Evolutionary conservation across 2,113 vertebrate genomes (phyloP).

Genomic region (Catharus fuscescens): DNA sequence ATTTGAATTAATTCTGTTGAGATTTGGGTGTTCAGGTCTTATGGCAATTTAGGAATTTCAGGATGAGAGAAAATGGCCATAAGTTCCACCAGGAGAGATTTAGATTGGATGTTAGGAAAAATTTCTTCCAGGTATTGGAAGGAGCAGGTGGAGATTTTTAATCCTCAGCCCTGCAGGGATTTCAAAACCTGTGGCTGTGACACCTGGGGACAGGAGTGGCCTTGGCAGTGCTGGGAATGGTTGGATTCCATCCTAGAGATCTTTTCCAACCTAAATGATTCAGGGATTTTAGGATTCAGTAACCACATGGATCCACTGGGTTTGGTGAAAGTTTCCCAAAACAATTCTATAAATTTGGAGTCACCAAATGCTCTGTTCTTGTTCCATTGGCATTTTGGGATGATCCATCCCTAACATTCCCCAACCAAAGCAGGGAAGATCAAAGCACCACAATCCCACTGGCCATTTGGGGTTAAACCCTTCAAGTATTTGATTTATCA

Average conservation of each 20-base stretch:
- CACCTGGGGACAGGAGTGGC: not conserved
- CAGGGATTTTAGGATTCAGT: no score
- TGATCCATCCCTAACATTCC: not conserved
- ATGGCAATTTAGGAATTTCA: not conserved
- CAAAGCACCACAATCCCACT: not conserved
- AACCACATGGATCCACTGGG: not conserved
- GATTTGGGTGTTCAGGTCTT: not conserved
- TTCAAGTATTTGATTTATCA: not conserved
- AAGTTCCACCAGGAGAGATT: not conserved
- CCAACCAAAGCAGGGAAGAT: fast-evolving
- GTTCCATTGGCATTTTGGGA: not conserved
- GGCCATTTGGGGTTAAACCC: not conserved
- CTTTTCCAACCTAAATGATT: not conserved
- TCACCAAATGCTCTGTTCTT: not conserved
- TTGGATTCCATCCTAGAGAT: not conserved
- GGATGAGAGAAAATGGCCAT: not conserved
- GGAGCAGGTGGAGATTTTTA: no score
- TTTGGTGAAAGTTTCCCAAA: not conserved
- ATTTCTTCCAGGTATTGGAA: no score
- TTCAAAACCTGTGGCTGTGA: not conserved
- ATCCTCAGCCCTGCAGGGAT: not conserved
- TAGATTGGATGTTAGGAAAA: not conserved
- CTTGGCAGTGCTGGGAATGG: not conserved
- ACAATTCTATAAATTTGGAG: fast-evolving
- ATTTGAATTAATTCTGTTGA: not conserved